Conservation (phyloP, 2,888 invertebrate genomes). For the Drosophila subquinaria region DNA sequence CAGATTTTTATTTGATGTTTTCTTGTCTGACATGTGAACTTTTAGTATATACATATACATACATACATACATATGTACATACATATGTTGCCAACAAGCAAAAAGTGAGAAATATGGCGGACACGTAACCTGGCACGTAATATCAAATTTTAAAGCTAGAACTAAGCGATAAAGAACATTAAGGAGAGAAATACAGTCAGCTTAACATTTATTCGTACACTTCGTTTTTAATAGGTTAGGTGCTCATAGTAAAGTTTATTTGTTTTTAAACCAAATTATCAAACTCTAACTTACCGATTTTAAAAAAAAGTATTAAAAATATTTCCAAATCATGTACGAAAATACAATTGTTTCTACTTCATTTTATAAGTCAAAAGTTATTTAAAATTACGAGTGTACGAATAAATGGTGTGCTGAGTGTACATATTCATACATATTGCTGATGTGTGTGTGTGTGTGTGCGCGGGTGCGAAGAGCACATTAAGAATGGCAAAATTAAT, state of each 20-base stretch:
- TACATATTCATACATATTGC: conserved; percentile 7
- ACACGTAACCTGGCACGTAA: conserved; percentile 42
- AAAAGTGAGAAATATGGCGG: conserved; percentile 25
- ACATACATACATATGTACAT: neutral
- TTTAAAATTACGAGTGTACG: too few relatives aligned
- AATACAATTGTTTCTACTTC: too few relatives aligned
- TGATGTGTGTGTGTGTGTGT: neutral
- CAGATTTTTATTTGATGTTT: conserved; percentile 59
- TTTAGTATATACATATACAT: conserved; percentile 17
- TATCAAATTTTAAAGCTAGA: conserved; percentile 33
- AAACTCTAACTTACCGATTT: too few relatives aligned
- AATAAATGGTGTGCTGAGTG: too few relatives aligned
- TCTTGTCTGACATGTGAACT: conserved; percentile 47
- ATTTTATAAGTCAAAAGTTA: too few relatives aligned
- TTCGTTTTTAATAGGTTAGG: too few relatives aligned
- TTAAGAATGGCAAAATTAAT: conserved; percentile 10
- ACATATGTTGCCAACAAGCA: conserved; percentile 9
- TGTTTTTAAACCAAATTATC: too few relatives aligned
- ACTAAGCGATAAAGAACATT: conserved; percentile 19
- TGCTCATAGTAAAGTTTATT: too few relatives aligned
- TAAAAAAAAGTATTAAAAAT: too few relatives aligned
- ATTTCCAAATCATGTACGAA: too few relatives aligned
- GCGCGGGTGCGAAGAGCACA: neutral
- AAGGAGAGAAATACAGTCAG: conserved; percentile 8
- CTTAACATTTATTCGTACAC: too few relatives aligned